Conservation (phyloP, 1,140 invertebrate genomes). For the Eumaeus atala region DNA sequence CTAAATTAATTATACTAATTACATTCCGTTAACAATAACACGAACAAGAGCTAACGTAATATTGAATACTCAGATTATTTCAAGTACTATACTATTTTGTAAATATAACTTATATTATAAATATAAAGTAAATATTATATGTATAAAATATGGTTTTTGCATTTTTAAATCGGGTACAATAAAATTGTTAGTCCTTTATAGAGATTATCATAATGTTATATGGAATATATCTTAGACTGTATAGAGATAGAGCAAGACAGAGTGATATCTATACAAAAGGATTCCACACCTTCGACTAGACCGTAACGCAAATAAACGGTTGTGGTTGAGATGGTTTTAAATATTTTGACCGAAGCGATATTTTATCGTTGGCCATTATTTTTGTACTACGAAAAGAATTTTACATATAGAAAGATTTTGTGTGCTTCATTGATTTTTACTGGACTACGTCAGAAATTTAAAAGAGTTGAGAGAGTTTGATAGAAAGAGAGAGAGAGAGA, state of each 20-base stretch:
- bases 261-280: not conserved
- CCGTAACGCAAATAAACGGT: not conserved
- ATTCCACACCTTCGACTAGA: not conserved
- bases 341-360: not conserved
- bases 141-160: slow-evolving; percentile 10
- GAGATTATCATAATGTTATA: slow-evolving; percentile 7
- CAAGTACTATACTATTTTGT: slow-evolving; percentile 6
- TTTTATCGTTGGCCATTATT: slow-evolving; percentile 3
- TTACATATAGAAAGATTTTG: too few species aligned
- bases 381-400: too few species aligned
- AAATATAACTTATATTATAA: slow-evolving; percentile 11
- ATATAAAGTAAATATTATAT: slow-evolving; percentile 5
- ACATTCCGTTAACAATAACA: not conserved
- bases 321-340: not conserved
- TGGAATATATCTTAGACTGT: not conserved
- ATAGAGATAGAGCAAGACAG: not conserved
- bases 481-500: too few species aligned
- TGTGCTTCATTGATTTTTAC: too few species aligned
- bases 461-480: too few species aligned
- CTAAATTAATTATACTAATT: not conserved
- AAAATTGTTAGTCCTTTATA: slow-evolving; percentile 8
- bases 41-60: not conserved
- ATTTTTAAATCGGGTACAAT: slow-evolving; percentile 9
- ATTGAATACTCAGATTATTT: slow-evolving; percentile 3
- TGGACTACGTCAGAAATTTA: too few species aligned